Percentiles rank a stretch among this genome's conserved stretches.
These are phyloP conservation scores for Eupithecia centaureata DNA, from an alignment of 2,888 invertebrate species.

Conservation along the genomic window DNA sequence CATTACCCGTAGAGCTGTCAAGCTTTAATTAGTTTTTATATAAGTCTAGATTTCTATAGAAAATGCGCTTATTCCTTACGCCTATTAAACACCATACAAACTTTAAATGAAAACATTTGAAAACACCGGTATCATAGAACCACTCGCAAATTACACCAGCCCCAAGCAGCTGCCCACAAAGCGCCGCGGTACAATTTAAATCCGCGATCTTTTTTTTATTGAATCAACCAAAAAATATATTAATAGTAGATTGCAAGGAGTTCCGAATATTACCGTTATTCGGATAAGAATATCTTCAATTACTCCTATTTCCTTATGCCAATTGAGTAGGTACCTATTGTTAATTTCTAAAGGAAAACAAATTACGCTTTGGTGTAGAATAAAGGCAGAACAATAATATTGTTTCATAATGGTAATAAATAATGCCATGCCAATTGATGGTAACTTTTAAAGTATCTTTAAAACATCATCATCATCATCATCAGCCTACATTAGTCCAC, in stretches of 20 bases:
- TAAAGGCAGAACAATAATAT: not conserved
- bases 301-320: too few species aligned
- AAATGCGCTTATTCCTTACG: too few species aligned
- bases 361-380: not conserved
- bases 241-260: slow-evolving; percentile 26
- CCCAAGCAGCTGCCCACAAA: slow-evolving; percentile 28
- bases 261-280: slow-evolving; percentile 6
- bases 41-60: too few species aligned
- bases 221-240: too few species aligned
- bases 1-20: too few species aligned
- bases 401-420: not conserved
- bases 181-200: slow-evolving; percentile 25
- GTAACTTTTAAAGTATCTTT: too few species aligned
- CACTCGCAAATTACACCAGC: slow-evolving; percentile 24
- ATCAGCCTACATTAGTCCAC: too few species aligned
- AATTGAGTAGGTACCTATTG: slow-evolving; percentile 15
- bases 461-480: too few species aligned
- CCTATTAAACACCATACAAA: too few species aligned
- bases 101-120: not conserved
- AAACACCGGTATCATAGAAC: not conserved
- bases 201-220: slow-evolving; percentile 20
- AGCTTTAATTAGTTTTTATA: too few species aligned
- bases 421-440: too few species aligned
- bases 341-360: slow-evolving; percentile 9
- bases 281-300: not conserved